Evolutionary conservation across 2,888 invertebrate genomes (phyloP).

Genomic region (Eilema depressum): DNA sequence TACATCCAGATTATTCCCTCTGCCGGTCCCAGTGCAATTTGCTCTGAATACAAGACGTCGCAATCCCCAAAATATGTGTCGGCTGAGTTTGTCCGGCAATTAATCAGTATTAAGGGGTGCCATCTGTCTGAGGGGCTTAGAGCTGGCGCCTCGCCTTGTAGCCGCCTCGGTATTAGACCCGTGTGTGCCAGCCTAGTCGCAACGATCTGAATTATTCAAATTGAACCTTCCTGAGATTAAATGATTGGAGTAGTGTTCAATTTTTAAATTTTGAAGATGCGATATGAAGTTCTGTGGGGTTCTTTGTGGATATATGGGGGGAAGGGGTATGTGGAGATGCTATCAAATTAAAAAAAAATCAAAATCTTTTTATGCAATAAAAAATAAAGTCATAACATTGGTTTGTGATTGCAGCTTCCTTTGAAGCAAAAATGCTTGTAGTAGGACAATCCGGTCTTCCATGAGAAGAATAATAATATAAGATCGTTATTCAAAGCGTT

Average conservation of each 20-base stretch:
- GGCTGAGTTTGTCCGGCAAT: constrained; percentile 52
- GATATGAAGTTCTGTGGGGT: no score
- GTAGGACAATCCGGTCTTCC: no score
- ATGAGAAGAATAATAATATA: no score
- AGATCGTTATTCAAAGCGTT: no score
- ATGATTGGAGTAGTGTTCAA: constrained; percentile 7
- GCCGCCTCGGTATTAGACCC: constrained; percentile 38
- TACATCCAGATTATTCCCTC: not conserved
- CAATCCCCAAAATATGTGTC: constrained; percentile 58
- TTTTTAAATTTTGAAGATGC: not conserved
- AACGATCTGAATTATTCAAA: constrained; percentile 48
- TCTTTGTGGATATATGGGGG: no score
- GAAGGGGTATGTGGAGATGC: no score
- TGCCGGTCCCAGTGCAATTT: constrained; percentile 41
- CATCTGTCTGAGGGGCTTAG: constrained; percentile 56
- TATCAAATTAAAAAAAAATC: no score
- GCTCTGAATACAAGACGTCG: constrained; percentile 41
- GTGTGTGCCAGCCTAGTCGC: constrained; percentile 26
- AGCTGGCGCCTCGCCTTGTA: constrained; percentile 40
- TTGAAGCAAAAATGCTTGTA: no score
- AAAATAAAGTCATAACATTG: no score
- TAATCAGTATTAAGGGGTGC: constrained; percentile 57
- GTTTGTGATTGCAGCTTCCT: no score
- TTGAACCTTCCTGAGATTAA: constrained; percentile 23
- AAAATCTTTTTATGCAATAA: no score